Conservation (phyloP, 2,888 invertebrate species). For the Tuberolachnus salignus region DNA sequence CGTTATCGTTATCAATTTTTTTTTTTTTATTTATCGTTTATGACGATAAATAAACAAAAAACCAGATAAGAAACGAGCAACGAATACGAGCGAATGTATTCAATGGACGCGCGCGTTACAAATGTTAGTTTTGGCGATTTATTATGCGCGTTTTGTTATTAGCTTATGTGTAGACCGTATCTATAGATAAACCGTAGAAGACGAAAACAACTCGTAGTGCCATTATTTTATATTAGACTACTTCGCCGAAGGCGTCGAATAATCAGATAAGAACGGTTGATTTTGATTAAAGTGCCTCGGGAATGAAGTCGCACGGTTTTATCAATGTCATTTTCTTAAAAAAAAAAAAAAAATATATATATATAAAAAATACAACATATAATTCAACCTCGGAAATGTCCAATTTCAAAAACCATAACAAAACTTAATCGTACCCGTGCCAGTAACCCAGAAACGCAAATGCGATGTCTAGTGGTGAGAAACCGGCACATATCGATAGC, state of each 20-base stretch:
- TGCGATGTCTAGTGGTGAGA: no score
- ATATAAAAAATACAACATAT: not conserved
- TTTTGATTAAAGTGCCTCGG: not conserved
- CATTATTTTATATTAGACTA: not conserved
- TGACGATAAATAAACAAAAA: not conserved
- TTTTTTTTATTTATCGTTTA: no score
- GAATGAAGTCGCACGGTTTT: not conserved
- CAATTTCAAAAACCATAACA: not conserved
- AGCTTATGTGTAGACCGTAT: not conserved
- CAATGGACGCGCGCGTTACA: not conserved
- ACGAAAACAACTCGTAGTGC: not conserved
- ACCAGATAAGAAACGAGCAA: no score
- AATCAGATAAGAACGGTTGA: slow-evolving; percentile 1
- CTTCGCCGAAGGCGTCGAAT: not conserved
- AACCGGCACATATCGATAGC: no score
- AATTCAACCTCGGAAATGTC: not conserved
- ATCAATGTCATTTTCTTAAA: not conserved
- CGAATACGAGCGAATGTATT: not conserved
- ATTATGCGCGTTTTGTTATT: not conserved
- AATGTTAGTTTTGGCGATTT: not conserved
- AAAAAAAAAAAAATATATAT: not conserved
- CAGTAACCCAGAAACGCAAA: no score
- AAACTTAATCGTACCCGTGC: not conserved
- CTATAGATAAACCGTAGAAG: not conserved
- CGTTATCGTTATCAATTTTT: not conserved